Evolutionary conservation across 35 echinoderm and acorn worm species (phyloP), one percentile per base, ranked within the genome.

Genomic region (Eucidaris tribuloides): DNA sequence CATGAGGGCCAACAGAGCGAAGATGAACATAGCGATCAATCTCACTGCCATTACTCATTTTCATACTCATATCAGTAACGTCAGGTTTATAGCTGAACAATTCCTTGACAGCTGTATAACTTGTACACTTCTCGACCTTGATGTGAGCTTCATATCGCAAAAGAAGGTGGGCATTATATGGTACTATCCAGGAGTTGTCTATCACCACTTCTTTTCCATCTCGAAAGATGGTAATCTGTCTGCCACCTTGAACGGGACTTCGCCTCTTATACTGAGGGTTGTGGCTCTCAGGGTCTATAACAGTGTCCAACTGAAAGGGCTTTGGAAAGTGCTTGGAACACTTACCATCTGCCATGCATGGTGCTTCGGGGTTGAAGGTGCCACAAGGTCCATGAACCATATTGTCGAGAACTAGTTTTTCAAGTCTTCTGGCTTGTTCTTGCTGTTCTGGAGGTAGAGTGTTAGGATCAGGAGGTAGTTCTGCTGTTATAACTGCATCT

Each of bases 301-400:
- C 1, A 7, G 66, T 77, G 13, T 76, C 31, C 37, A 18, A n/a
- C 29, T 11, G 15, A 34, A 81, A 68, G 5, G 25, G 3, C 31
- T 89, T 89, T 1, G 86, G 86, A 41, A 71, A 89, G 7, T 50
- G 18, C 57, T 89, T 89, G 2, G 58, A 38, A 56, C 79, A 89
- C n/a, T 74, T 56, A 3, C 35, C 22, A 23, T 71, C 49, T 20
- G 49, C 45, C 87, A 89, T 89, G 68, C 87, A 89, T 13, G 65
- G 62, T 45, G 11, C 9, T 40, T 20, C 5, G 4, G 31, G 41
- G 42, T 82, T 87, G 11, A 79, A 5, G 0, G 0, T 9, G 15
- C 84, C 84, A 87, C 84, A 87, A 42, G 84, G 84, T 2, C 84
- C 71, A 79, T 87, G 84, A 4, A 87, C 43, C 39, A 78, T 84